Evolutionary conservation across 2,797 vertebrate species (phyloP), one percentile per base, ranked within the genome.

Genomic region (Eleutherodactylus coqui): DNA sequence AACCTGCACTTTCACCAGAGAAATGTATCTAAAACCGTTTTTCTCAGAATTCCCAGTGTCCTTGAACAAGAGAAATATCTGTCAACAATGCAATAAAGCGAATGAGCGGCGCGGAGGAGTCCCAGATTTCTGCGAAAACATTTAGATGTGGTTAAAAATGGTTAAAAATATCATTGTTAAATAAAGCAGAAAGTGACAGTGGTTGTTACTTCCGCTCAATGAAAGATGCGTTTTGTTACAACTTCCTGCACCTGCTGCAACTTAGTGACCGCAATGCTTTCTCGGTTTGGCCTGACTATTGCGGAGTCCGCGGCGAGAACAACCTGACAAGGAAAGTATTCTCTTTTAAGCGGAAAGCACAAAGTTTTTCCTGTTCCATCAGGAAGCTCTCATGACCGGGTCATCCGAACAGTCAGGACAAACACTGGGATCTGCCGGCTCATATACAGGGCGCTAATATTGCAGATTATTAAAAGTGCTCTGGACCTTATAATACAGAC

Each of bases 281-380:
- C 67, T 67, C 34, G 34, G 24, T 29, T 47, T 43, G 16, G 29
- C 51, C 41, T 79, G 24, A 81, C 34, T 19, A 55, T 51, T 8
- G 27, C 67, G 38, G 51, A 88, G 27, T 80, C 47, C 78, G n/a
- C 16, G 21, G 55, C 36, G 21, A 34, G 86, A 86, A 79, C 24
- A 83, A 69, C n/a, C 29, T 79, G 47, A 55, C 6, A 4, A 38
- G 76, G 62, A 76, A 76, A 79, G 86, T 86, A 79, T 49, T 67
- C 21, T 82, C 7, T 58, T 60, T 82, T 84, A 73, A 60, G 75
- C 60, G 29, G 43, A 67, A 80, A 84, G 16, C n/a, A 27, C 16
- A 78, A n/a, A 5, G 1, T 75, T 82, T 70, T 67, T 19, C 4
- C 21, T 70, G 7, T 34, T 75, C 3, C 19, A 24, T 90, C 60